phyloP scores from a whole-genome alignment of 2,797 vertebrate species.

The Aldrovandia affinis region DNA sequence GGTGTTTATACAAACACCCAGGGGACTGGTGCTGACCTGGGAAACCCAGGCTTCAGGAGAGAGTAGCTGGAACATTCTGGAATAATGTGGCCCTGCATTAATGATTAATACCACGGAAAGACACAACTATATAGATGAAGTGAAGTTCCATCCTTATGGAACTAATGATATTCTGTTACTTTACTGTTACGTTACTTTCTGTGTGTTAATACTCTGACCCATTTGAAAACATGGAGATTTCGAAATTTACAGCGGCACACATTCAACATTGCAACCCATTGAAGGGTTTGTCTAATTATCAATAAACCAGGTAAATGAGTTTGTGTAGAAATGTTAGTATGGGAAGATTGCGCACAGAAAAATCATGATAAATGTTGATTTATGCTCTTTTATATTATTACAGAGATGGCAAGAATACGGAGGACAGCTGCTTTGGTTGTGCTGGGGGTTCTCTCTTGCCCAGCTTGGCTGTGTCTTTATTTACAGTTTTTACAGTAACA shows the following conservation, averaged over 20 bases:
- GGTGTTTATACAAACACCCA: neutral
- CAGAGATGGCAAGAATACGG: neutral
- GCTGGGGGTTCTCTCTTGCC: neutral
- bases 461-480: neutral
- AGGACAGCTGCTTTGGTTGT: neutral
- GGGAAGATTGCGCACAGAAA: neutral
- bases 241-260: neutral
- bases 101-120: neutral
- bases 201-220: no score
- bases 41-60: neutral
- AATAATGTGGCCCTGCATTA: neutral
- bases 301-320: neutral
- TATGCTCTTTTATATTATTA: neutral
- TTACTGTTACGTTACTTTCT: neutral
- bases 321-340: neutral
- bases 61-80: constrained; percentile 17
- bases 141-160: no score
- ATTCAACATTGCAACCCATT: neutral
- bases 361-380: neutral
- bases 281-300: neutral
- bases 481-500: neutral
- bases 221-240: no score
- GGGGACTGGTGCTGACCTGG: neutral
- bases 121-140: neutral
- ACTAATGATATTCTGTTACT: neutral